These are phyloP conservation scores for Trachythela sp. DNA, from an alignment of 64 coral and sea anemone genomes.

Conservation along the genomic window DNA sequence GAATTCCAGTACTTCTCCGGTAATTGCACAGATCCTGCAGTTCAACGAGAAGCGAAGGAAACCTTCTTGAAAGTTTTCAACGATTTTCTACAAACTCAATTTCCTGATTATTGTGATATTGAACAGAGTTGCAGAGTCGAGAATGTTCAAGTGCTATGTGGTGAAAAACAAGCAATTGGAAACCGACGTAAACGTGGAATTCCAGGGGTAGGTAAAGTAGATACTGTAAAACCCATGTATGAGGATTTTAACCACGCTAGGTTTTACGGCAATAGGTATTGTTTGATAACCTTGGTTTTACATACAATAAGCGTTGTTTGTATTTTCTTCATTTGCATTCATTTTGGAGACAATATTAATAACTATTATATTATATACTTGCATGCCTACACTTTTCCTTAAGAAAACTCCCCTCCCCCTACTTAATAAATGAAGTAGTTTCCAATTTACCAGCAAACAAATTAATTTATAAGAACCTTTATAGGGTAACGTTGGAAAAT, in stretches of 20 bases:
- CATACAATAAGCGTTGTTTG: no score
- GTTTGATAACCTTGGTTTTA: no score
- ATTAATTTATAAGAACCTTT: no score
- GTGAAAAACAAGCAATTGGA: conserved; percentile 27
- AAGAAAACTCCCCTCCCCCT: no score
- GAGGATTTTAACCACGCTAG: not conserved
- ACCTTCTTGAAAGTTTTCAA: conserved; percentile 62
- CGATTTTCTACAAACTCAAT: conserved; percentile 13
- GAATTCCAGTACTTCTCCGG: conserved; percentile 88
- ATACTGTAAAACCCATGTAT: not conserved
- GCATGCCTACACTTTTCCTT: no score
- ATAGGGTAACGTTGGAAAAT: no score
- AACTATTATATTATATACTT: no score
- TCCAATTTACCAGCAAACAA: no score
- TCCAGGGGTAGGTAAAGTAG: conserved; percentile 31
- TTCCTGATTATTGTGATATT: conserved; percentile 56
- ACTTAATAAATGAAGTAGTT: no score
- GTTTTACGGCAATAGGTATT: no score
- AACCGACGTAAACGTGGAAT: conserved; percentile 40
- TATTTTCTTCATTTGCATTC: no score
- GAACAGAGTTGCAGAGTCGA: conserved; percentile 60
- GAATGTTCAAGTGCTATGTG: conserved; percentile 69
- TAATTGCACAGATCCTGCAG: conserved; percentile 61
- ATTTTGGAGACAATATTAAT: no score
- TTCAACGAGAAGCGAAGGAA: conserved; percentile 66